phyloP scores from a whole-genome alignment of 2,797 vertebrate genomes.

The Tinamus major region DNA sequence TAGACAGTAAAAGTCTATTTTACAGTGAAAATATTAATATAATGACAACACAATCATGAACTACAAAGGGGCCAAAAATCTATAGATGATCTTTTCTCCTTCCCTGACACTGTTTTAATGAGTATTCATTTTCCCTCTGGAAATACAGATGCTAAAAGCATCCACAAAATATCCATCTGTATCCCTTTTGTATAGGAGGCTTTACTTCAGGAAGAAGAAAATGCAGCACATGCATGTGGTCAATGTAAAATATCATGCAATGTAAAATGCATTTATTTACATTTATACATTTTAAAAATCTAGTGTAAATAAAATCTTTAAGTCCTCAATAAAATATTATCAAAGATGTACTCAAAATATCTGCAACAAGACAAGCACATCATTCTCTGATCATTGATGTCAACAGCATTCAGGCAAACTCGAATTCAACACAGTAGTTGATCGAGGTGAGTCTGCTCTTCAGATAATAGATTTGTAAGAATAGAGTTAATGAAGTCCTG shows the following conservation, averaged over 20 bases:
- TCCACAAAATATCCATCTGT: background rate
- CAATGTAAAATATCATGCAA: background rate
- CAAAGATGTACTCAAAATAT: background rate
- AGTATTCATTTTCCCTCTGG: background rate
- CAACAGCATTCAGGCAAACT: background rate
- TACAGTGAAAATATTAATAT: no score
- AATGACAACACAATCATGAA: background rate
- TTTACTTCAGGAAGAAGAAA: background rate
- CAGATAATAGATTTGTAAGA: slow-evolving; percentile 7
- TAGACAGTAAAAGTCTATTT: background rate
- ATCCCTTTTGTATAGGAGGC: background rate
- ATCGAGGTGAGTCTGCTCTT: background rate
- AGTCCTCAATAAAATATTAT: background rate
- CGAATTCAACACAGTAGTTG: background rate
- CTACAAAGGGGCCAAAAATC: background rate
- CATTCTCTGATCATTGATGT: background rate
- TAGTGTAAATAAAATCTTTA: slow-evolving; percentile 5
- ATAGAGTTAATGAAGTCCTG: slow-evolving; percentile 3
- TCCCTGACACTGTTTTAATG: background rate
- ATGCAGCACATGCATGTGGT: background rate
- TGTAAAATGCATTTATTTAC: background rate
- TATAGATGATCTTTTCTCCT: background rate
- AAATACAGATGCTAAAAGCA: background rate
- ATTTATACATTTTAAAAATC: background rate
- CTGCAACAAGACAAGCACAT: background rate